Percentiles rank a stretch among this genome's conserved stretches.
These are phyloP conservation scores for Busseola fusca DNA, from an alignment of 2,888 invertebrate genomes.

Conservation along the genomic window DNA sequence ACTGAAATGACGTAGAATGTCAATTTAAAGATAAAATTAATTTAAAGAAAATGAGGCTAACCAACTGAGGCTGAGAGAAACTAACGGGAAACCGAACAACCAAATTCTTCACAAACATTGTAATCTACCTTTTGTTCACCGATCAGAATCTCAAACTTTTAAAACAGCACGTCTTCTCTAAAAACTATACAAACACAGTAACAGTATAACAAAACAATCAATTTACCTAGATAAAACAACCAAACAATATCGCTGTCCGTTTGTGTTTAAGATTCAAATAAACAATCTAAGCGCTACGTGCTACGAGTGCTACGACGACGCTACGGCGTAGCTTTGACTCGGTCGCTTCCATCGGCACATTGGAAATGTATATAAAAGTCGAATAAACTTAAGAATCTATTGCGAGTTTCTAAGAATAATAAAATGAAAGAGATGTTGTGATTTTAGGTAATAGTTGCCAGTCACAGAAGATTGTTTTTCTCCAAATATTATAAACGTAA, in stretches of 20 bases:
- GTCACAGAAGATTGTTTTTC: background rate
- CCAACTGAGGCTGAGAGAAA: too few relatives aligned
- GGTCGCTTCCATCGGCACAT: conserved; percentile 5
- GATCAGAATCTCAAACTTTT: background rate
- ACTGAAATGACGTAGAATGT: background rate
- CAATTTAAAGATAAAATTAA: background rate
- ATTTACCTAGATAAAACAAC: conserved; percentile 1
- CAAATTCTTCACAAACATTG: background rate
- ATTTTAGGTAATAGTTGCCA: background rate
- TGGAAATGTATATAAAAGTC: conserved; percentile 1
- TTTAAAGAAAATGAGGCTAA: background rate
- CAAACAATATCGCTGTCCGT: conserved; percentile 8
- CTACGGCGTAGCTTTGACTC: conserved; percentile 25
- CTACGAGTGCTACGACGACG: conserved; percentile 24
- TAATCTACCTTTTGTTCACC: background rate
- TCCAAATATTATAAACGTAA: background rate
- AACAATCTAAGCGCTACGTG: conserved; percentile 42
- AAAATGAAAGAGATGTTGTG: background rate
- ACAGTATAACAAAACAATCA: background rate
- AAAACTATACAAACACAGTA: conserved; percentile 1
- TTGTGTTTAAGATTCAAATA: conserved; percentile 44
- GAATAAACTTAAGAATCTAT: background rate
- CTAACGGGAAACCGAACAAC: too few relatives aligned
- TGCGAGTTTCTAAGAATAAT: background rate
- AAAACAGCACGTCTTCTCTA: background rate